Percentiles rank a stretch among this genome's conserved stretches.
phyloP scores from a whole-genome alignment of 2,888 invertebrate species.

The Aplocera efformata region DNA sequence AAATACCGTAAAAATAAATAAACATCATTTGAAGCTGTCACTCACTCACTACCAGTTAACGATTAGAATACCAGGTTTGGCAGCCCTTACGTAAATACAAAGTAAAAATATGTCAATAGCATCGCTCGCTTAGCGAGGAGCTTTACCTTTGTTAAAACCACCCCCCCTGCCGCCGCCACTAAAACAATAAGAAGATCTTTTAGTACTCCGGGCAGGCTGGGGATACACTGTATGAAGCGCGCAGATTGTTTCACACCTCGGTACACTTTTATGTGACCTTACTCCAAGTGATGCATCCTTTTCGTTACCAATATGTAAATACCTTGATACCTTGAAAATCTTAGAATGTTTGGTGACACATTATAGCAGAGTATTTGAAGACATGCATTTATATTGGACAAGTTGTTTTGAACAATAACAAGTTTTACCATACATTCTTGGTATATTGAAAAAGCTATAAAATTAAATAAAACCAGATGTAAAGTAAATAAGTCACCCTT shows the following conservation, averaged over 20 bases:
- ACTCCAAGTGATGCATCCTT: conserved; percentile 75
- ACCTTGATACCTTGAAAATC: conserved; percentile 75
- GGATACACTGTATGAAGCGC: conserved; percentile 78
- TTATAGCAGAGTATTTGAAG: conserved; percentile 43
- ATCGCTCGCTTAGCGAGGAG: conserved; percentile 87
- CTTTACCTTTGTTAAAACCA: conserved; percentile 98
- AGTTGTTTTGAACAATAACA: conserved; percentile 7
- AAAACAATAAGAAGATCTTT: conserved; percentile 91
- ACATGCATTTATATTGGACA: conserved; percentile 48
- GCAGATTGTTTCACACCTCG: conserved; percentile 75
- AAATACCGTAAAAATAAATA: too few species aligned
- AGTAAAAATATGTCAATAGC: conserved; percentile 84
- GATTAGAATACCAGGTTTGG: conserved; percentile 58
- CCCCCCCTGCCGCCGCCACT: conserved; percentile 96
- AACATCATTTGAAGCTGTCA: conserved; percentile 12
- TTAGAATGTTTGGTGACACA: conserved; percentile 66
- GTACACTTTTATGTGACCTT: conserved; percentile 74
- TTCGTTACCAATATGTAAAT: conserved; percentile 79
- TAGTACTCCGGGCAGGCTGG: conserved; percentile 84
- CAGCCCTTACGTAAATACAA: conserved; percentile 74
- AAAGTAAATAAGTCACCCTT: too few species aligned
- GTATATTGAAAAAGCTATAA: conserved; percentile 17
- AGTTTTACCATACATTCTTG: conserved; percentile 5
- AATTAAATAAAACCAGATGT: too few species aligned
- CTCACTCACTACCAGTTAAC: conserved; percentile 33